Base-by-base conservation (phyloP, 1,140 invertebrate genomes). In the Aphaenogaster floridana region DNA sequence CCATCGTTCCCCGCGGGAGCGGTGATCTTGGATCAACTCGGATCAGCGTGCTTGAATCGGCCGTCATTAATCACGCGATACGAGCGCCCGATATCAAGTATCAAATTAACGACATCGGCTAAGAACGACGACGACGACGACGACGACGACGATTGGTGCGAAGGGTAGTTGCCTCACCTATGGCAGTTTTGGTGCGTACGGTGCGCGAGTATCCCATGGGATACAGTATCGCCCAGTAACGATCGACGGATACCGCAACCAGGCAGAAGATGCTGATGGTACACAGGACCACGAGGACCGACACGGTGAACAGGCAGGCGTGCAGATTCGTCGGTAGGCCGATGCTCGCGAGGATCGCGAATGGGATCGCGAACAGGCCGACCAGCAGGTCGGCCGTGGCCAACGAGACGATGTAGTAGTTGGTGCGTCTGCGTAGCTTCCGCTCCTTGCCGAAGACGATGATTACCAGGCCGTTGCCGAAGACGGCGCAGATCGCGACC, bases 251-350 rank as follows among this genome's bases (percentile, higher is more conserved):
- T 4, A 99, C 98, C 3, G 98, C 98, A 1, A 99, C 97, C 90
- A 99, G 95, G 93, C 98, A 98, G 92, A 99, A 98, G 87, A 99
- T 99, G 89, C 98, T 98, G 90, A 98, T 98, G 50, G 98, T 99
- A 92, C 98, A 99, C 39, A 99, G 95, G 59, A 99, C 97, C 78
- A 99, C 96, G 85, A 99, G 96, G 50, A 98, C 94, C 0, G 98
- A 98, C 6, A 98, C 96, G n/a, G 98, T 98, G 93, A 98, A 98
- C 45, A 99, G 95, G 94, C 98, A 99, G 15, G 97, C 97, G 94
- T 98, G 96, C 3, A 98, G 95, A 93, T 98, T 97, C 45, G 95
- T 96, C 1, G 98, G 98, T 39, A 98, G 93, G 1, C 97, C 97
- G 48, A 98, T 95, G 48, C 96, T 97, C 1, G 98, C 97, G 91